Conservation (phyloP, 2,888 invertebrate genomes). For the Epirrhoe tristata region DNA sequence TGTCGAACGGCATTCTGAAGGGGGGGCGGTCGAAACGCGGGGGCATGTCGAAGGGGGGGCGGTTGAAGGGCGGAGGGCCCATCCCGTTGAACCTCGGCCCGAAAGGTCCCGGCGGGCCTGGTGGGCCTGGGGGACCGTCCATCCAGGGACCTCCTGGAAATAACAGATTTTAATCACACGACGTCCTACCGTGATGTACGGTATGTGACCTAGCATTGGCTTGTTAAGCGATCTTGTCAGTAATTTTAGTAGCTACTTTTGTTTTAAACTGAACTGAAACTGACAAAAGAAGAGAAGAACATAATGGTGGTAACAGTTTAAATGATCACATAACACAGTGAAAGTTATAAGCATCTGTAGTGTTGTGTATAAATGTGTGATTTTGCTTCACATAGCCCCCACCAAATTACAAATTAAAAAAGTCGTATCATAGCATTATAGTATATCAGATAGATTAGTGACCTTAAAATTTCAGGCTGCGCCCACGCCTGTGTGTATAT, state of each 20-base stretch:
- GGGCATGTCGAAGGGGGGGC: slow-evolving; percentile 59
- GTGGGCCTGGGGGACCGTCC: slow-evolving; percentile 62
- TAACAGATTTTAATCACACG: slow-evolving; percentile 2
- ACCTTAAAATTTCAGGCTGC: no score
- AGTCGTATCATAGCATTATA: no score
- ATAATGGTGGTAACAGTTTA: no score
- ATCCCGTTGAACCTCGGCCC: slow-evolving; percentile 78
- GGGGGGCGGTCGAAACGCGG: slow-evolving; percentile 63
- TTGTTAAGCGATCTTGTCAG: slow-evolving; percentile 76
- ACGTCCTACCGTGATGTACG: background rate
- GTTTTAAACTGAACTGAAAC: background rate
- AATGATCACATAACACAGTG: no score
- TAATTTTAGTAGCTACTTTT: slow-evolving; percentile 28
- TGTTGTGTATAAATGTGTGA: no score
- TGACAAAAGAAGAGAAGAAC: no score
- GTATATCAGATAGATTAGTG: no score
- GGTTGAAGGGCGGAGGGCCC: slow-evolving; percentile 66
- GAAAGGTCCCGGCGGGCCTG: slow-evolving; percentile 67
- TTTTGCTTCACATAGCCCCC: no score
- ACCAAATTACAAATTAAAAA: no score
- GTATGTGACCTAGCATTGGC: slow-evolving; percentile 71
- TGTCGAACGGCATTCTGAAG: slow-evolving; percentile 57
- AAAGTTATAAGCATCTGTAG: no score
- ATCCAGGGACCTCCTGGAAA: slow-evolving; percentile 70
- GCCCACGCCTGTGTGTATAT: no score